Evolutionary conservation across 2,113 vertebrate genomes (phyloP).

Genomic region (Oriolus oriolus): DNA sequence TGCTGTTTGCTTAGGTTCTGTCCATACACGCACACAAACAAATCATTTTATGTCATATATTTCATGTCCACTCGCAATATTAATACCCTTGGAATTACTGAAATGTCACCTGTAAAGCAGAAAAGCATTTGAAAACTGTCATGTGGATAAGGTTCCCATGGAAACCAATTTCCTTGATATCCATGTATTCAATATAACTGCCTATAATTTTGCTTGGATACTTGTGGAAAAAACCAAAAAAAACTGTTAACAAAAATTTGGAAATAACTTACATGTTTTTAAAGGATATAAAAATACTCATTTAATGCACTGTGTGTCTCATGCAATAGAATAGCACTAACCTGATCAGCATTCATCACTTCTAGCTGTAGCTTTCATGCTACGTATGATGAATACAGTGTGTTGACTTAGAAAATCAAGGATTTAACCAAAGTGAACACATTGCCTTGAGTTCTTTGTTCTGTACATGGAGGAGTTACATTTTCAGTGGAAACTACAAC

Average conservation of each 20-base stretch:
- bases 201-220: constrained; percentile 6
- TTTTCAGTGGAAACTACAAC: neutral
- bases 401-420: neutral
- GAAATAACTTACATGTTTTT: neutral
- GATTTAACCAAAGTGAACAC: neutral
- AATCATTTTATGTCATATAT: constrained; percentile 35
- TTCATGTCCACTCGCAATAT: constrained; percentile 37
- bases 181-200: neutral
- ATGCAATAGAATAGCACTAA: neutral
- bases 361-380: neutral
- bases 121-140: constrained; percentile 48
- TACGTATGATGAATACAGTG: fast-evolving
- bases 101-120: constrained; percentile 58
- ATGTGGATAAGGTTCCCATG: constrained; percentile 54
- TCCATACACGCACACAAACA: neutral
- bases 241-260: neutral
- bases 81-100: constrained; percentile 24
- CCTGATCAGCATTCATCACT: neutral
- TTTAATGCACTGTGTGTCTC: neutral
- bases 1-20: neutral
- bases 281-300: neutral
- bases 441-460: neutral
- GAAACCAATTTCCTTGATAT: constrained; percentile 52
- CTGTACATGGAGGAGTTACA: neutral
- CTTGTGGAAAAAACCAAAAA: fast-evolving